phyloP scores from a whole-genome alignment of 1,140 invertebrate genomes.

The Paraescarpia echinospica region DNA sequence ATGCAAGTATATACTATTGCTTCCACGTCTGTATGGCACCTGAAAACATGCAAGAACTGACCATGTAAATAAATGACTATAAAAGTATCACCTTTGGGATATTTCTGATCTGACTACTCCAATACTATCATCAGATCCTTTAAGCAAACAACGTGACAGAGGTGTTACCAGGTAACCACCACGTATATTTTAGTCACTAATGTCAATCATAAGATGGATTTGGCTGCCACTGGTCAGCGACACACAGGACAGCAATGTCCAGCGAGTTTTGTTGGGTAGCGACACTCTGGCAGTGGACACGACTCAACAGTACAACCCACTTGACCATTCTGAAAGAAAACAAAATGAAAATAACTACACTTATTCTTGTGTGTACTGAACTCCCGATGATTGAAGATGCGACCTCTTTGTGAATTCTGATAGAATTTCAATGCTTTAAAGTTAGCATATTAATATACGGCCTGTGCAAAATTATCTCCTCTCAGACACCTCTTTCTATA shows the following conservation, averaged over 20 bases:
- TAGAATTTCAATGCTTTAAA: too few relatives aligned
- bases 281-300: constrained; percentile 35
- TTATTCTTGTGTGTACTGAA: too few relatives aligned
- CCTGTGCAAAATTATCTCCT: too few relatives aligned
- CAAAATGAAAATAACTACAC: too few relatives aligned
- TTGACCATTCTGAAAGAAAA: constrained; percentile 42
- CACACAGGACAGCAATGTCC: constrained; percentile 36
- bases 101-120: neutral
- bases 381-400: too few relatives aligned
- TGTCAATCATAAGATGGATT: neutral
- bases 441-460: too few relatives aligned
- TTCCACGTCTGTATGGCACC: neutral
- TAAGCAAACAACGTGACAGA: neutral
- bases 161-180: neutral
- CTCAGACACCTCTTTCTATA: too few relatives aligned
- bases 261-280: constrained; percentile 30
- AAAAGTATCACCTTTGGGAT: neutral
- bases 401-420: too few relatives aligned
- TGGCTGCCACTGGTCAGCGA: neutral
- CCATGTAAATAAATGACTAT: constrained; percentile 1
- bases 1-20: neutral
- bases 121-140: neutral
- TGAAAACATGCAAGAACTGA: neutral
- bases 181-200: neutral
- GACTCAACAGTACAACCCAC: constrained; percentile 37